phyloP scores from a whole-genome alignment of 2,113 vertebrate species.

The Phyllostomus discolor region DNA sequence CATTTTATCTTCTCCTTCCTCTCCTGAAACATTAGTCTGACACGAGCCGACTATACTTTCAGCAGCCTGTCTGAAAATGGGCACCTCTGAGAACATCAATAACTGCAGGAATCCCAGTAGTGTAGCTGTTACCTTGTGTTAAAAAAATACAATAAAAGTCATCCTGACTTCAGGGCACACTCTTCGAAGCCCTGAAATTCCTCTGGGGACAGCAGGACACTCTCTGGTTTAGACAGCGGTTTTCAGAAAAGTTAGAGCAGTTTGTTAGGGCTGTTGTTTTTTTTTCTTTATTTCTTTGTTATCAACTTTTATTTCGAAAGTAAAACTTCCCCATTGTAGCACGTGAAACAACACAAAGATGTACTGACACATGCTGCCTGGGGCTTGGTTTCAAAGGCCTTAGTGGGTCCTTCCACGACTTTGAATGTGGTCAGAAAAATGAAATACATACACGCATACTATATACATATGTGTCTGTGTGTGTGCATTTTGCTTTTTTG shows the following conservation, averaged over 20 bases:
- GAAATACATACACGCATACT: neutral
- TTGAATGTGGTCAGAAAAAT: neutral
- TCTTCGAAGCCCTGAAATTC: neutral
- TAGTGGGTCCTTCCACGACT: neutral
- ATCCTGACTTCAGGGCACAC: neutral
- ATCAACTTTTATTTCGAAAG: neutral
- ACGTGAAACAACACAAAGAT: neutral
- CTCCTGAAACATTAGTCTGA: constrained; percentile 32
- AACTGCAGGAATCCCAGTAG: neutral
- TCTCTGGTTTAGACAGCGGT: neutral
- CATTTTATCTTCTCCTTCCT: neutral
- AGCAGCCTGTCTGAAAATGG: neutral
- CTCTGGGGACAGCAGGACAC: neutral
- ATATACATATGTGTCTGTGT: neutral
- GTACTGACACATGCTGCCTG: neutral
- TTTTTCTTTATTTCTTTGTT: neutral
- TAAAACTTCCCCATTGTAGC: neutral
- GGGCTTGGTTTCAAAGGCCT: neutral
- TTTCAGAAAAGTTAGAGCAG: neutral
- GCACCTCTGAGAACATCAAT: neutral
- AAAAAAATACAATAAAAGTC: constrained; percentile 45
- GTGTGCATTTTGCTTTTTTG: neutral
- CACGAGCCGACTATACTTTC: neutral
- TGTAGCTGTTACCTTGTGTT: neutral
- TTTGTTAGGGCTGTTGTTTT: neutral